Conservation (phyloP, 2,888 invertebrate genomes). For the Eupithecia abbreviata region DNA sequence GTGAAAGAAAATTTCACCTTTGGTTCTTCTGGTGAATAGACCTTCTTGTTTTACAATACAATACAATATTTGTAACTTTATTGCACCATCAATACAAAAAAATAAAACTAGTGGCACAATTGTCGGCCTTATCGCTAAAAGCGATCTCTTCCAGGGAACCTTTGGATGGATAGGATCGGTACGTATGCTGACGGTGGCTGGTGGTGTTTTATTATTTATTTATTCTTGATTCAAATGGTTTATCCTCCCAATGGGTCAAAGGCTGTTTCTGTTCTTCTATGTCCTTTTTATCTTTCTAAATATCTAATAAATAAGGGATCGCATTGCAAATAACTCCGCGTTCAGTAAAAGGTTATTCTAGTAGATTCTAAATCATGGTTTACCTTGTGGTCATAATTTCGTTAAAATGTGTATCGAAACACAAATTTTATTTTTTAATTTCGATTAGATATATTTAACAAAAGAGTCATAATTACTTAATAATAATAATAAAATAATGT, state of each 20-base stretch:
- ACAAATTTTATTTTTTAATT: too few relatives aligned
- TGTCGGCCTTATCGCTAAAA: not conserved
- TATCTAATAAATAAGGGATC: too few relatives aligned
- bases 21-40: not conserved
- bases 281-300: not conserved
- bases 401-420: not conserved
- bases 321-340: conserved; percentile 1
- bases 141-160: not conserved
- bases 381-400: not conserved
- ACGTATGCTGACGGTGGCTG: too few relatives aligned
- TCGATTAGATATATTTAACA: not conserved
- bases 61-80: too few relatives aligned
- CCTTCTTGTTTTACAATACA: not conserved
- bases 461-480: not conserved
- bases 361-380: not conserved
- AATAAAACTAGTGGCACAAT: too few relatives aligned
- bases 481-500: too few relatives aligned
- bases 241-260: not conserved
- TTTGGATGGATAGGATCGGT: too few relatives aligned
- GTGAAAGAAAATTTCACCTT: not conserved
- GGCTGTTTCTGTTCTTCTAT: not conserved
- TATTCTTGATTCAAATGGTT: not conserved
- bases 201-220: not conserved
- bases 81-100: too few relatives aligned
- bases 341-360: not conserved